Percentiles rank a stretch among this genome's conserved stretches.
These are phyloP conservation scores for Ennomos erosarius DNA, from an alignment of 2,888 invertebrate genomes.

Conservation along the genomic window DNA sequence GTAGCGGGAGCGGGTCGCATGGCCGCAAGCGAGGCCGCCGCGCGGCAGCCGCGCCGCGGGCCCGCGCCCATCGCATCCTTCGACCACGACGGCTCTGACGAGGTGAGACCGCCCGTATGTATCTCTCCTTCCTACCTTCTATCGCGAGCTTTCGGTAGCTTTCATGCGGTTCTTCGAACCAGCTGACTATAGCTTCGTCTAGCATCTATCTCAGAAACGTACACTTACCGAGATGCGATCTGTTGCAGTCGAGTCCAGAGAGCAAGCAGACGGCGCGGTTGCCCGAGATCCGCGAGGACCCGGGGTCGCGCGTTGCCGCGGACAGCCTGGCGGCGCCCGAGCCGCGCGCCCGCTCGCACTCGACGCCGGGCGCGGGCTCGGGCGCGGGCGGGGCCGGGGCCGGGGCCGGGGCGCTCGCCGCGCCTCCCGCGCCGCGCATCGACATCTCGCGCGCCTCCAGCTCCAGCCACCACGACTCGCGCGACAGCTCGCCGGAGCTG, in stretches of 20 bases:
- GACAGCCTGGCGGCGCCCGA: constrained; percentile 57
- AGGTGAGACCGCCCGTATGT: constrained; percentile 87
- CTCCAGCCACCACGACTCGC: constrained; percentile 94
- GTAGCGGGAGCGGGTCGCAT: constrained; percentile 47
- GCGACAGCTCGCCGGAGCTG: constrained; percentile 93
- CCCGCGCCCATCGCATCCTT: constrained; percentile 97
- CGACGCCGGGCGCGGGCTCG: constrained; percentile 72
- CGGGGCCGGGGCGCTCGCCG: constrained; percentile 69
- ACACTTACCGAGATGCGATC: neutral
- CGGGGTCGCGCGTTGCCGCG: constrained; percentile 44
- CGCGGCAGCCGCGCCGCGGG: constrained; percentile 92
- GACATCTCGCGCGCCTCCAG: constrained; percentile 96
- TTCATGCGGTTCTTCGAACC: neutral
- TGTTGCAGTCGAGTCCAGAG: constrained; percentile 85
- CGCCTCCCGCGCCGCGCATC: constrained; percentile 92
- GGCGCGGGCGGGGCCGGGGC: constrained; percentile 65
- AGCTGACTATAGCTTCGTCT: neutral
- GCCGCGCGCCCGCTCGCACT: constrained; percentile 75
- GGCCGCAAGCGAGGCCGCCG: constrained; percentile 59
- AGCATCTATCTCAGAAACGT: constrained; percentile 12
- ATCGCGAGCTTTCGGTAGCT: constrained; percentile 47
- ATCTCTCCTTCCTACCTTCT: constrained; percentile 64
- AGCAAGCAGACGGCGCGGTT: constrained; percentile 83
- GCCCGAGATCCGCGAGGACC: constrained; percentile 78
- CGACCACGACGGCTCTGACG: constrained; percentile 94